Conservation (phyloP, 2,888 invertebrate genomes). For the Beris morrisii region DNA sequence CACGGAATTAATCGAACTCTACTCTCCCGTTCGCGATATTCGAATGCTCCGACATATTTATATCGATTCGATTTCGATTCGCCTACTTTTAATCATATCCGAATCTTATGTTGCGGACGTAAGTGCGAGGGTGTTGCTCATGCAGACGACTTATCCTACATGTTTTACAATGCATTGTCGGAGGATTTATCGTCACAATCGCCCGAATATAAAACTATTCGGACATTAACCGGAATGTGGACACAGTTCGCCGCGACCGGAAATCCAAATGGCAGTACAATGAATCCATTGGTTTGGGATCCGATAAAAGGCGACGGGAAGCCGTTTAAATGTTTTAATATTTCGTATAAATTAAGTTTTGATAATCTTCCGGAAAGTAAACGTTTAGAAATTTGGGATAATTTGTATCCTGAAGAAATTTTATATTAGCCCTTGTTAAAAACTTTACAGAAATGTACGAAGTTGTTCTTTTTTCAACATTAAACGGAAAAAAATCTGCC, state of each 20-base stretch:
- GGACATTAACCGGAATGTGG: constrained; percentile 49
- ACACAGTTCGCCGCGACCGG: constrained; percentile 50
- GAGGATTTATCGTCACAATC: constrained; percentile 45
- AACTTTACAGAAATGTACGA: too few relatives aligned
- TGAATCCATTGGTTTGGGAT: constrained; percentile 31
- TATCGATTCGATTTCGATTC: constrained; percentile 53
- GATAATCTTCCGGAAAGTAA: constrained; percentile 48
- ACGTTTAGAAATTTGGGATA: constrained; percentile 49
- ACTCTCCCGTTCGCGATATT: constrained; percentile 44
- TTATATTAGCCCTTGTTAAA: too few relatives aligned
- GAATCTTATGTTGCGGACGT: constrained; percentile 44
- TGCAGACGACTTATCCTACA: constrained; percentile 52
- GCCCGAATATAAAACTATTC: constrained; percentile 46
- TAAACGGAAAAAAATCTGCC: too few relatives aligned
- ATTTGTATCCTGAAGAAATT: constrained; percentile 43
- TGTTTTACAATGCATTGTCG: constrained; percentile 49
- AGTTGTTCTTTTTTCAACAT: too few relatives aligned
- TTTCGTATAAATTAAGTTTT: constrained; percentile 44
- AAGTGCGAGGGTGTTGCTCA: constrained; percentile 50
- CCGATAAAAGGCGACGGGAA: constrained; percentile 27
- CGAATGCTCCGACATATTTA: constrained; percentile 49
- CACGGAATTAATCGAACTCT: constrained; percentile 51
- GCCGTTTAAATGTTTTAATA: constrained; percentile 49
- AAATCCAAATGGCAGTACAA: constrained; percentile 46
- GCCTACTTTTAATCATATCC: constrained; percentile 37